Base-by-base conservation (phyloP, 1,140 invertebrate species). In the Conus betulinus region DNA sequence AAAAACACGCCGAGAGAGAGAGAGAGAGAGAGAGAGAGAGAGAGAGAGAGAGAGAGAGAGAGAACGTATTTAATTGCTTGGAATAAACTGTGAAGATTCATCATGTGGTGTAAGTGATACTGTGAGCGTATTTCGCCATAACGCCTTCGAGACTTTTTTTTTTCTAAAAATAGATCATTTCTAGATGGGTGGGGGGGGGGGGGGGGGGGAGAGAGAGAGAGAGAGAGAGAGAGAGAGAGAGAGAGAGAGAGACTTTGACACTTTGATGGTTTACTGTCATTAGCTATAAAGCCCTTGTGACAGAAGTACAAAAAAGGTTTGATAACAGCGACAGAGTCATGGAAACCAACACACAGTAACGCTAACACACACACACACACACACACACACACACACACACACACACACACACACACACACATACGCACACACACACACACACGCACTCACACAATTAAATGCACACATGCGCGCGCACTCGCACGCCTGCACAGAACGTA, bases 21-120 rank as follows among this genome's bases (percentile, higher is more conserved):
- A 74, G 67, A 74, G 67, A 74, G 67, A 74, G 67, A 74, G 67
- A 74, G 67, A 74, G 67, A 74, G 67, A 74, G 67, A 74, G 67
- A 74, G 67, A 74, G 67, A 74, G 67, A 74, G 67, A 74, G 67
- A 74, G 67, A 74, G 67, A 74, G 67, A 74, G 67, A 74, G 23
- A 39, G 39, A 39, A 39, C 39, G 39, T 39, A 39, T 39, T 39
- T 3, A 39, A 39, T 3, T 39, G 39, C 39, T 3, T 39, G 39
- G 39, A 39, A 39, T 39, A 39, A 39, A 39, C 39, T 39, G 39
- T 39, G 39, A 39, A 39, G 39, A 39, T 39, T 74, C 7, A 25
- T 74, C 20, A 74, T 74, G 20, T 8, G 7, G 7, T 20, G 23
- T 20, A 8, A 25, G 20, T 71, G 67, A 23, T n/a, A n/a, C 7